These are phyloP conservation scores for Keiferia lycopersicella DNA, from an alignment of 2,888 invertebrate genomes.

Conservation along the genomic window DNA sequence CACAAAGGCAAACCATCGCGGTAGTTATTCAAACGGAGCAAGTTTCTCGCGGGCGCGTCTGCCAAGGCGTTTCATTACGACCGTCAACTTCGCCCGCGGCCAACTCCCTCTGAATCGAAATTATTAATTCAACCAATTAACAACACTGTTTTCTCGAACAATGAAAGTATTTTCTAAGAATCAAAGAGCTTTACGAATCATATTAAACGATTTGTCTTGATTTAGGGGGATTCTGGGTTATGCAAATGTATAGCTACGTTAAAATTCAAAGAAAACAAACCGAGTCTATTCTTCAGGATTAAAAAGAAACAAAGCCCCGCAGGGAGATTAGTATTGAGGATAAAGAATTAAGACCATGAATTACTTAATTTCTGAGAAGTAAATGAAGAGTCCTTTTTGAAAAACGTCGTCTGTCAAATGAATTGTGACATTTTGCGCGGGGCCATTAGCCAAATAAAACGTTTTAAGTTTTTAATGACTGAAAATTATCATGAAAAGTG, in stretches of 20 bases:
- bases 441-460: constrained; percentile 58
- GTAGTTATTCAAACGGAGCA: constrained; percentile 44
- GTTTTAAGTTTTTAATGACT: constrained; percentile 47
- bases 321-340: constrained; percentile 18
- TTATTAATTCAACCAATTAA: constrained; percentile 68
- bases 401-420: constrained; percentile 62
- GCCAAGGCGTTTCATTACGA: constrained; percentile 52
- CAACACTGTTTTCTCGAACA: constrained; percentile 50
- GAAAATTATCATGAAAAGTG: constrained; percentile 16
- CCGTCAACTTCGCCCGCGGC: constrained; percentile 54
- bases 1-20: constrained; percentile 30
- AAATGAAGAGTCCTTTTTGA: constrained; percentile 53
- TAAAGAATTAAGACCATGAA: constrained; percentile 52
- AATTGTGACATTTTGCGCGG: constrained; percentile 56
- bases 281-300: not conserved
- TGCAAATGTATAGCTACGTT: constrained; percentile 5
- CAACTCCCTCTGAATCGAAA: constrained; percentile 50
- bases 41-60: constrained; percentile 43
- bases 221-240: not conserved
- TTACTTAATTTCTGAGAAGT: constrained; percentile 52
- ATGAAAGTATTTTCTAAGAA: constrained; percentile 46
- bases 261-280: constrained; percentile 15
- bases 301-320: constrained; percentile 11
- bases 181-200: constrained; percentile 37
- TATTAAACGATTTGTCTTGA: constrained; percentile 37